A percentile compares a stretch with the other conserved stretches of the same genome.
These are phyloP conservation scores for Onchidella celtica DNA, from an alignment of 2,888 invertebrate genomes.

Conservation along the genomic window DNA sequence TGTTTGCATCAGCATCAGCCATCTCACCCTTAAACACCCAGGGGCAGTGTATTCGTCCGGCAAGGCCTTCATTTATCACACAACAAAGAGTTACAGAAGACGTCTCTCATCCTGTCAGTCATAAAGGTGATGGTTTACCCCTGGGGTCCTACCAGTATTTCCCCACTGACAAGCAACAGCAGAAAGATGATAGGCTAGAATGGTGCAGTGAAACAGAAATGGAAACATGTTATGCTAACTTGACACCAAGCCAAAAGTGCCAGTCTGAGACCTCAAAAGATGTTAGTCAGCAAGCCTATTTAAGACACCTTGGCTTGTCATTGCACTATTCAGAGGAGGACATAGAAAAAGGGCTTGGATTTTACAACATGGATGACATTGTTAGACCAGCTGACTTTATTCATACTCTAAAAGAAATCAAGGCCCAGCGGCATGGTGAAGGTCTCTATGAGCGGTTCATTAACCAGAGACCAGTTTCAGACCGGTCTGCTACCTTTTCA, in stretches of 20 bases:
- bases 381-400: conserved; percentile 26
- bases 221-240: background rate
- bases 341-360: conserved; percentile 27
- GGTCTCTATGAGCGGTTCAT: background rate
- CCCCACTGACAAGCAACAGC: background rate
- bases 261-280: too few species aligned
- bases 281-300: conserved; percentile 7
- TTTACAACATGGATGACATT: conserved; percentile 32
- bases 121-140: background rate
- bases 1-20: conserved; percentile 25
- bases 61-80: background rate
- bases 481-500: background rate
- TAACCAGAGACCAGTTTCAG: background rate
- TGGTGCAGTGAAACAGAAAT: background rate
- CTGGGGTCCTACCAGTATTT: background rate
- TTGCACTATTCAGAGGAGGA: conserved; percentile 35
- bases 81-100: background rate
- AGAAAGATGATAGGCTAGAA: background rate
- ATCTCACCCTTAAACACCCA: background rate
- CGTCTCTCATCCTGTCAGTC: background rate
- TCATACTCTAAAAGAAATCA: conserved; percentile 17
- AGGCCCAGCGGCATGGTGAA: conserved; percentile 24
- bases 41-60: background rate
- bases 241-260: background rate
- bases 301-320: conserved; percentile 11